A percentile compares a stretch with the other conserved stretches of the same genome.
These are phyloP conservation scores for Polydrusus pterygomalis DNA, from an alignment of 2,888 invertebrate genomes.

Conservation along the genomic window DNA sequence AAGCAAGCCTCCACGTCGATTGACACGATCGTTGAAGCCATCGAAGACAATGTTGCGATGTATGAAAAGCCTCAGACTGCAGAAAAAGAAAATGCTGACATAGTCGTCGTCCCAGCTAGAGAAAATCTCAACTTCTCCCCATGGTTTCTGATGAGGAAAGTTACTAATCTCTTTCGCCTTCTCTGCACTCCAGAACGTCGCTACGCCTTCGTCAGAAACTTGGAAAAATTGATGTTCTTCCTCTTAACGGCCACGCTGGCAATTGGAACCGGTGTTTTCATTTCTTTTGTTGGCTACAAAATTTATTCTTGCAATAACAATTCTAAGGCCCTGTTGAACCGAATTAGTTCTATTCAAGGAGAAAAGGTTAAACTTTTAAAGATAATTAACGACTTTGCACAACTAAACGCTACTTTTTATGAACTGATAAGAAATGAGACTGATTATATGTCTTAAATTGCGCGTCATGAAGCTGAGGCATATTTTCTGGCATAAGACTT, in stretches of 20 bases:
- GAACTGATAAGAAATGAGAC: neutral
- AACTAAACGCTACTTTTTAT: neutral
- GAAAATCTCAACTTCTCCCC: neutral
- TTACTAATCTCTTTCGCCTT: neutral
- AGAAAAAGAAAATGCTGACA: neutral
- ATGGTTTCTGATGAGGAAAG: neutral
- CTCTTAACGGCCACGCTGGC: neutral
- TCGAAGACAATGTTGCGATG: neutral
- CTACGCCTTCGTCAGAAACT: neutral
- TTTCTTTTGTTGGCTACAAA: neutral
- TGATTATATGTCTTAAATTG: neutral
- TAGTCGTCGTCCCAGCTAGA: neutral
- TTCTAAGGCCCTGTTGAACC: neutral
- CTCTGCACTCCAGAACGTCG: neutral
- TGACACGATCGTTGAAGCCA: neutral
- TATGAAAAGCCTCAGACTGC: neutral
- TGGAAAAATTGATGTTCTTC: neutral
- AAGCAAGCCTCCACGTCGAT: neutral
- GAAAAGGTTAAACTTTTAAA: conserved; percentile 3
- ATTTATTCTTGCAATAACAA: neutral
- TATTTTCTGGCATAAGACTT: neutral
- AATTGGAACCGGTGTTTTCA: neutral
- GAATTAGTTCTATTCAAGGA: neutral
- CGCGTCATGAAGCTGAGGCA: neutral
- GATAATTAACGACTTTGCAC: neutral